These are phyloP conservation scores for Thysanoteuthis rhombus DNA, from an alignment of 2,888 invertebrate genomes.

Conservation along the genomic window DNA sequence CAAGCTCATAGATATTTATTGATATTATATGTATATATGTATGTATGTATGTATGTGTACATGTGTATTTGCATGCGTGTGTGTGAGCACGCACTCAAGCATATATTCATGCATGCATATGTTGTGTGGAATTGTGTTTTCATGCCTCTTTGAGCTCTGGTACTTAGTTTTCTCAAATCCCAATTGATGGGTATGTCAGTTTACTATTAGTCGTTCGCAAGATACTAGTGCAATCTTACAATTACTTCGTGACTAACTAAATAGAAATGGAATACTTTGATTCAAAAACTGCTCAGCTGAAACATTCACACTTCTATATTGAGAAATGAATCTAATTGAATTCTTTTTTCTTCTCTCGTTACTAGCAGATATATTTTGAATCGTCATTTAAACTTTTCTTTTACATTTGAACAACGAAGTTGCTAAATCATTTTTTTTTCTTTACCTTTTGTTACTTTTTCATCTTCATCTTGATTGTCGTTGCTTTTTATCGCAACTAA, in stretches of 20 bases:
- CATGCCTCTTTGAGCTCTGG: not conserved
- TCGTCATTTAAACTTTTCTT: not conserved
- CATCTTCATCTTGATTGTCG: too few relatives aligned
- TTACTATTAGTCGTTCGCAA: not conserved
- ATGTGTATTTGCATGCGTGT: not conserved
- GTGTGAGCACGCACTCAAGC: not conserved
- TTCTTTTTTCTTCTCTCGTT: not conserved
- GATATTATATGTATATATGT: too few relatives aligned
- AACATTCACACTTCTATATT: not conserved
- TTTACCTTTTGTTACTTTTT: too few relatives aligned
- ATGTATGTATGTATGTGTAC: not conserved
- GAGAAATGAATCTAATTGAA: not conserved
- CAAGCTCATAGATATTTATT: not conserved
- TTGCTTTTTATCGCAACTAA: too few relatives aligned
- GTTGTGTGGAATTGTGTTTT: not conserved
- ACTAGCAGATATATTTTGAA: not conserved
- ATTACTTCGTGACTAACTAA: not conserved
- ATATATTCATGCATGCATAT: not conserved
- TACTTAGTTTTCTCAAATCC: not conserved
- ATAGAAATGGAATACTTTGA: not conserved
- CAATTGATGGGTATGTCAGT: not conserved
- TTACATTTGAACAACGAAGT: not conserved
- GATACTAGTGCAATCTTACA: not conserved
- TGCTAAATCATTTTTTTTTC: too few relatives aligned
- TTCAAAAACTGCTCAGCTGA: not conserved